Base-by-base conservation (phyloP, 2,797 vertebrate species). In the Rachycentron canadum region DNA sequence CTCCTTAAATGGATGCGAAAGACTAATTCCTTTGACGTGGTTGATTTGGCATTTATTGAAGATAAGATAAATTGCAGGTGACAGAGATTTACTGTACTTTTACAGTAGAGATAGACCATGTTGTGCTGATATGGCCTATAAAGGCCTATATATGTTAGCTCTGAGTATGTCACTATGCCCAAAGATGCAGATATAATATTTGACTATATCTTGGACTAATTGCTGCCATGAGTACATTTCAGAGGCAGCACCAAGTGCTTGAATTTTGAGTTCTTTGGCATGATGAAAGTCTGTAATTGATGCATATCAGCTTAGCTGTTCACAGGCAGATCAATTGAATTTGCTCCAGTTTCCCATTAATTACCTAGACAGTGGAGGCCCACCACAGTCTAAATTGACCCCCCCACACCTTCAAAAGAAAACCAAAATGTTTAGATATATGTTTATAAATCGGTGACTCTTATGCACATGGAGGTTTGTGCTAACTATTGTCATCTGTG, bases 1-100 rank as follows among this genome's bases (percentile, higher is more conserved):
- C 79, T 89, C 89, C 78, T 74, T 79, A 92, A 91, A 93, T 91
- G 91, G 91, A 87, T 28, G 21, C 64, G 58, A 69, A 78, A 72
- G 26, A 57, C 63, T 53, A 70, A 75, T 84, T 87, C 50, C 32
- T 69, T 73, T 88, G 81, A 69, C 40, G 23, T 74, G 56, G 49
- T 73, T 41, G 23, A 73, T n/a, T 50, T 79, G 86, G 69, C 58
- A 67, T 88, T 85, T 81, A 78, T 64, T 72, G 26, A 53, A 80
- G 86, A 90, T 91, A 81, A 89, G 87, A 82, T 88, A 32, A 38
- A 50, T 32, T 61, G 50, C 25, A 47, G 50, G 56, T 61, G 73
- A 71, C 34, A 55, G 16, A 77, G 36, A 81, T 83, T 10, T 78
- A 32, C 69, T 74, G 63, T 77, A 66, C 14, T 13, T 68, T 74